phyloP scores from a whole-genome alignment of 1,140 invertebrate species.

The Megalonaias nervosa region DNA sequence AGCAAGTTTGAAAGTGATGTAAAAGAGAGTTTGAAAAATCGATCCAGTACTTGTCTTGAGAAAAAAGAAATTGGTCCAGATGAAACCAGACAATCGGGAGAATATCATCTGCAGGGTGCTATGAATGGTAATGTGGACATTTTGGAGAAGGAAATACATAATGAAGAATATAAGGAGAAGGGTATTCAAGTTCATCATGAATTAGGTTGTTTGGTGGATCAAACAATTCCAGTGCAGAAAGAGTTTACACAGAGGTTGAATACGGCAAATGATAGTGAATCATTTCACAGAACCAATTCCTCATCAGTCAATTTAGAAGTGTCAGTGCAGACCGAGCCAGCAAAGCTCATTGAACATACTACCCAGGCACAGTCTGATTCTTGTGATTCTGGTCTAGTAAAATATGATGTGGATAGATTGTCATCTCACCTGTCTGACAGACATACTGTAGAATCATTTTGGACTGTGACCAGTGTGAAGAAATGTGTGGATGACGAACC shows the following conservation, averaged over 20 bases:
- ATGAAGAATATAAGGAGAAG: too few relatives aligned
- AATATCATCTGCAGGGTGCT: too few relatives aligned
- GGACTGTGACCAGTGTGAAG: slow-evolving; percentile 7
- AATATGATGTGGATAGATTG: background rate
- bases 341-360: background rate
- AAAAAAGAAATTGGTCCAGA: background rate
- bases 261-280: background rate
- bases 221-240: too few relatives aligned
- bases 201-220: too few relatives aligned
- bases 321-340: background rate
- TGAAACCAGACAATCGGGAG: too few relatives aligned
- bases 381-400: background rate
- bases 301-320: background rate
- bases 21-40: background rate
- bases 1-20: background rate
- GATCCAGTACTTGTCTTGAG: background rate
- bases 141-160: too few relatives aligned
- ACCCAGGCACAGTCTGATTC: background rate
- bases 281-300: background rate
- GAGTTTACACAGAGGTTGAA: too few relatives aligned
- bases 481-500: slow-evolving; percentile 12
- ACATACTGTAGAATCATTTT: slow-evolving; percentile 2
- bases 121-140: too few relatives aligned
- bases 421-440: background rate
- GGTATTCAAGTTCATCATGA: too few relatives aligned